A percentile compares a stretch with the other conserved stretches of the same genome.
Conservation (phyloP, 2,113 vertebrate species). For the Siniperca chuatsi region DNA sequence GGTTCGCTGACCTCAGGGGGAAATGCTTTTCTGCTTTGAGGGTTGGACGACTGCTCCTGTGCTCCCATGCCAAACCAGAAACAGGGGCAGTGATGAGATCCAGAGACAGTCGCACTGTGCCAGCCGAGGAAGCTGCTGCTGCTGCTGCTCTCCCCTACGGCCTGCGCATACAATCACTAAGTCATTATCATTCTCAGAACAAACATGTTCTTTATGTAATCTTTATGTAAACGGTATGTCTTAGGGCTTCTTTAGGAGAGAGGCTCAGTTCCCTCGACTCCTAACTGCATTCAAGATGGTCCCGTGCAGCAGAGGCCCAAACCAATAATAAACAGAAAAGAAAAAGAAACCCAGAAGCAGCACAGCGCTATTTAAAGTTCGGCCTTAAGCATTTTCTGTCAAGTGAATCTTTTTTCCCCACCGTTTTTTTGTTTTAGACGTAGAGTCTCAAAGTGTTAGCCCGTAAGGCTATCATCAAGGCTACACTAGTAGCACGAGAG, state of each 20-base stretch:
- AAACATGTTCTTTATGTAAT: slow-evolving; percentile 59
- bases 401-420: slow-evolving; percentile 54
- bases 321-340: slow-evolving; percentile 48
- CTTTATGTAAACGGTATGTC: slow-evolving; percentile 65
- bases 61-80: slow-evolving; percentile 23
- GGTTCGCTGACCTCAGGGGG: slow-evolving; percentile 23
- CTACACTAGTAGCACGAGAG: slow-evolving; percentile 70
- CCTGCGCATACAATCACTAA: slow-evolving; percentile 42
- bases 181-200: slow-evolving; percentile 61
- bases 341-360: slow-evolving; percentile 46
- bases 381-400: slow-evolving; percentile 73
- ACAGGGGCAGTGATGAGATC: slow-evolving; percentile 43
- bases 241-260: slow-evolving; percentile 37
- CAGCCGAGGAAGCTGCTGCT: slow-evolving; percentile 32
- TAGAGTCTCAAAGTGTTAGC: slow-evolving; percentile 59
- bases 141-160: slow-evolving; percentile 25
- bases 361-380: slow-evolving; percentile 74
- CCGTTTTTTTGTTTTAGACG: slow-evolving; percentile 38
- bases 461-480: slow-evolving; percentile 50
- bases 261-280: slow-evolving; percentile 24
- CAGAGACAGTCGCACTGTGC: slow-evolving; percentile 43
- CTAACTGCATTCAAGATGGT: slow-evolving; percentile 14
- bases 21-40: not conserved
- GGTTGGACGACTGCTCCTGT: not conserved
- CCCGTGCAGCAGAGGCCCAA: slow-evolving; percentile 20